These are phyloP conservation scores for Lasioglossum pauxillum DNA, from an alignment of 2,888 invertebrate species.

Conservation along the genomic window DNA sequence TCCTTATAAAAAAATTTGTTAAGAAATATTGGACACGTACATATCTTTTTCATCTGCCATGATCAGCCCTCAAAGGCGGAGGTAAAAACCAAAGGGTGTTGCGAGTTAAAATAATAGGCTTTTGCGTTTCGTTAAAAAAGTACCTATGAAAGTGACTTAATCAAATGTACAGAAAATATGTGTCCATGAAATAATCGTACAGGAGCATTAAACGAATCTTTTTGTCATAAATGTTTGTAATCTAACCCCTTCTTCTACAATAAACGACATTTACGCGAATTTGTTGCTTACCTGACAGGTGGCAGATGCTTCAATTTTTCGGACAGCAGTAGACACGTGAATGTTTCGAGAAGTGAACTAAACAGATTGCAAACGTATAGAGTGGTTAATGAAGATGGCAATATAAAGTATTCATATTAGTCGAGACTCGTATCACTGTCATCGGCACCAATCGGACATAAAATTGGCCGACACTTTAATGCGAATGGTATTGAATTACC, in stretches of 20 bases:
- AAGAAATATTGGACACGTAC: too few species aligned
- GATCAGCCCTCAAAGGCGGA: too few species aligned
- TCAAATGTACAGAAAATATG: too few species aligned
- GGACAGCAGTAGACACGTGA: not conserved
- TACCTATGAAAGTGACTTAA: too few species aligned
- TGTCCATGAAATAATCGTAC: too few species aligned
- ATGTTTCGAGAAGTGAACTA: not conserved
- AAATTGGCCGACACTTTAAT: constrained; percentile 72
- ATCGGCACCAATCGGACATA: constrained; percentile 53
- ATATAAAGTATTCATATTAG: constrained; percentile 44
- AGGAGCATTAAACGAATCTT: not conserved
- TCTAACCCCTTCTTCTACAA: not conserved
- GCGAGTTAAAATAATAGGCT: too few species aligned
- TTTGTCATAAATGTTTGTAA: not conserved
- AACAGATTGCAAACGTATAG: not conserved
- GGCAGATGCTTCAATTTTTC: not conserved
- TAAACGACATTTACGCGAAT: not conserved
- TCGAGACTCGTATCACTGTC: constrained; percentile 59
- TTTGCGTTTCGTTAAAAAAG: too few species aligned
- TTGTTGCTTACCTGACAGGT: not conserved
- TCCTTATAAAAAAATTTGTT: too few species aligned
- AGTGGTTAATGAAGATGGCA: constrained; percentile 34
- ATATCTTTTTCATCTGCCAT: too few species aligned
- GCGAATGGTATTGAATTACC: constrained; percentile 78
- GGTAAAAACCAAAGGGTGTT: too few species aligned